Base-by-base conservation (phyloP, 2,113 vertebrate species). In the Dicrurus megarhynchus region DNA sequence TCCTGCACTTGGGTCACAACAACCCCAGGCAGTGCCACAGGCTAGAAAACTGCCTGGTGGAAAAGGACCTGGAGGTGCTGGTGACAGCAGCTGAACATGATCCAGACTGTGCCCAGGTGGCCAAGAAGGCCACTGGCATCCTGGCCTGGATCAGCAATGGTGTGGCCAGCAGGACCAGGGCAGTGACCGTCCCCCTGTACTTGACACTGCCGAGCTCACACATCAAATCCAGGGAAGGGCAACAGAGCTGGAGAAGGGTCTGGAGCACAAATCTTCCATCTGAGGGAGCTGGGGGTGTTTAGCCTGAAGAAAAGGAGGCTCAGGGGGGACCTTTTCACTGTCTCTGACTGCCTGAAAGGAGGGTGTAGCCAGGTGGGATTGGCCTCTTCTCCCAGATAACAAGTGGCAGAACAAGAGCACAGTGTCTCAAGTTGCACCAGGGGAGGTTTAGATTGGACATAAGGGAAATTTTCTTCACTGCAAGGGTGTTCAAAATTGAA, bases 201-300 rank as follows among this genome's bases (percentile, higher is more conserved):
- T 63, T 2, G 1, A 28, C 42, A 63, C 55, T 82, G 63, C 0
- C 56, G 76, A 69, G 76, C 37, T 10, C 2, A 9, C 33, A 17
- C 7, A 3, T 87, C 5, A 0, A 19, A 26, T 32, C 4, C 37
- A 65, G n/a, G 2, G 52, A 22, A 59, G 46, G 9, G 26, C 15
- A 88, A 1, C 0, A 0, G 7, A 30, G 5, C 19, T 55, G 59
- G 14, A 0, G 22, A 67, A n/a, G 35, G 41, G 3, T 19, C 46
- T 60, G 16, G 27, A 73, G 35, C 19, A 55, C 35, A 73, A 13
- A 32, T 11, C 21, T 28, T 14, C 2, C 5, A 3, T 9, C 39
- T 78, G 59, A 47, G 52, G 16, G 6, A 71, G 13, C 18, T 47
- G 30, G 1, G 11, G 1, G 2, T 49, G 3, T 73, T 73, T 6